Evolutionary conservation across 2,113 vertebrate genomes (phyloP).

Genomic region (Mungos mungo): DNA sequence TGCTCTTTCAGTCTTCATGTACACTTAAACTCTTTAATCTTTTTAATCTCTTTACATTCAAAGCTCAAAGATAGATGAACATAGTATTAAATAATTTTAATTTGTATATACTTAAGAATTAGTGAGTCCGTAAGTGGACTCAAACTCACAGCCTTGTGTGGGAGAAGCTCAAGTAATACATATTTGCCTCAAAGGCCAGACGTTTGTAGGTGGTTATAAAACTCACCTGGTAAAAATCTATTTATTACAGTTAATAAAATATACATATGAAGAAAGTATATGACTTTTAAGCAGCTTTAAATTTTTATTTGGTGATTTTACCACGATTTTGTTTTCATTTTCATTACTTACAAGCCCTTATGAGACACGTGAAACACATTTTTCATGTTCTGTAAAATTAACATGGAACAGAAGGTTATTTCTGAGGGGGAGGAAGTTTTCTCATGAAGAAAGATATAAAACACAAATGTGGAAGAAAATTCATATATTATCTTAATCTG

Average conservation of each 20-base stretch:
- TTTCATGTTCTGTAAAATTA: slow-evolving; percentile 41
- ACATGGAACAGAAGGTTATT: slow-evolving; percentile 7
- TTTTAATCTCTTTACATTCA: neutral
- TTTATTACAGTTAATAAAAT: slow-evolving; percentile 31
- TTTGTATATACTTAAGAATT: neutral
- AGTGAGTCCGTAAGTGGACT: neutral
- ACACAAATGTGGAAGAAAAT: neutral
- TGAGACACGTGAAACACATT: slow-evolving; percentile 11
- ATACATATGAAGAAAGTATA: neutral
- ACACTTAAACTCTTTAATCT: neutral
- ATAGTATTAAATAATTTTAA: neutral
- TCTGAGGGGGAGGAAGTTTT: neutral
- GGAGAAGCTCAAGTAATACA: neutral
- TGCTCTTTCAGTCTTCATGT: neutral
- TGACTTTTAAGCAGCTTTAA: slow-evolving; percentile 31
- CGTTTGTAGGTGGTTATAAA: neutral
- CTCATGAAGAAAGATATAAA: neutral
- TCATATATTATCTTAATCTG: neutral
- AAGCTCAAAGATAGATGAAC: neutral
- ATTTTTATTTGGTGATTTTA: slow-evolving; percentile 52
- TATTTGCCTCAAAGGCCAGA: neutral
- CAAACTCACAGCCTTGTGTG: neutral
- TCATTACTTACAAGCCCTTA: slow-evolving; percentile 7
- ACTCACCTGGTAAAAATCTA: slow-evolving; percentile 34
- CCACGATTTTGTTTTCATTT: slow-evolving; percentile 55